Evolutionary conservation across 2,113 vertebrate species (phyloP), one percentile per base, ranked within the genome.

Genomic region (Atrichornis clamosus): DNA sequence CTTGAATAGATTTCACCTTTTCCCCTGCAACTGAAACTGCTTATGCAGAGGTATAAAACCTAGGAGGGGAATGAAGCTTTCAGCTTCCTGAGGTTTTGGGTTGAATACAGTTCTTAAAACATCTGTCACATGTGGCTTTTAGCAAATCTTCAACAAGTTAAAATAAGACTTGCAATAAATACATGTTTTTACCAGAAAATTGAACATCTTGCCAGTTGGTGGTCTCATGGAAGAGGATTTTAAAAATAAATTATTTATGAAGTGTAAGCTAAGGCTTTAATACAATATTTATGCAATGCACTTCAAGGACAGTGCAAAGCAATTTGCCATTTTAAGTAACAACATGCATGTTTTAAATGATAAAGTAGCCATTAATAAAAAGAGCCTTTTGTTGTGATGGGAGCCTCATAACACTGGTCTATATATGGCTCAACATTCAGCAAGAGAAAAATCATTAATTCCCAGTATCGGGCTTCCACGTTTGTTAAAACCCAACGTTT

Each of bases 231-330:
- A 97, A 80, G 76, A 93, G 84, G 90, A 87, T 94, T 98, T 97
- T 97, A 62, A 49, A 97, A 95, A 87, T 98, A 94, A 97, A 98
- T 98, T 97, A 98, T 98, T 98, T 97, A 98, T 96, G 93, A 96
- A 97, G 85, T 97, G 87, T 97, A 97, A 97, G 93, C 95, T 97
- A 97, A 93, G 88, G 95, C 93, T 97, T 94, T 95, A 96, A 98
- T 98, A 81, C 90, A 98, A 95, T 97, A 98, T 98, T 98, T 98
- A 97, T 98, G 96, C 85, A 67, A 53, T 97, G 50, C 85, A 87
- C 95, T 97, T 98, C 95, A 97, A 98, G 97, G 97, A 95, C 97
- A 94, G 72, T 42, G 73, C 85, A 93, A 92, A 96, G 91, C 96
- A 93, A 90, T 97, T 98, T 97, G 89, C 82, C 93, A 32, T 96